Evolutionary conservation across 1,140 invertebrate species (phyloP), one percentile per base, ranked within the genome.

Genomic region (Trichonephila clavata): DNA sequence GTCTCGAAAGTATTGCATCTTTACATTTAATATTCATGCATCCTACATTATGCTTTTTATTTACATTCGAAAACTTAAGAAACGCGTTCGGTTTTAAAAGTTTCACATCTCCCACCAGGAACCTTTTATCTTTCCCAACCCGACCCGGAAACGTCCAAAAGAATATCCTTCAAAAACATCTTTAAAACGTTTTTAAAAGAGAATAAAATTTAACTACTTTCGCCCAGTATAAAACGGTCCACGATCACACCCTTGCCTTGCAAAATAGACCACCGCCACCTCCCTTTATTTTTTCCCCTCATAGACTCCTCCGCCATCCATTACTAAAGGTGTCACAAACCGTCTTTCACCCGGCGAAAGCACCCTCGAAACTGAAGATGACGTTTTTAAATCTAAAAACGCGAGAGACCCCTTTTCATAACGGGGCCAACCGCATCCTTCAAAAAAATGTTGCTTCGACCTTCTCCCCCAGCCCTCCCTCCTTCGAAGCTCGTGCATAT

Each of bases 361-460:
- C 86, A 24, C 59, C 61, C 86, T 87, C 60, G 4, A 87, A 87
- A 87, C 86, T 87, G 39, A 27, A 87, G 86, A 63, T 87, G 86
- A 87, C 86, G 86, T 61, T 87, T 87, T 63, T 84, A 57, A 57
- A 84, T 50, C 65, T 89, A 71, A 86, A 60, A 86, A 86, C 59
- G 57, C 59, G 27, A 21, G 27, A 89, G 87, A 14, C 50, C 60
- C 59, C 86, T 39, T 90, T 90, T 90, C 77, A 90, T 90, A 90
- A 80, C 68, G 68, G 50, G 60, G 20, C 71, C 68, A n/a, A 92
- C 90, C 90, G 32, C 90, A 92, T 92, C 59, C 90, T 84, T 68
- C 59, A 92, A 81, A 92, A 90, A 81, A 92, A 90, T 84, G 21
- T 20, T n/a, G 57, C 90, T 27, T 92, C 84, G 32, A n/a, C n/a